phyloP scores from a whole-genome alignment of 2,113 vertebrate species.

The Cranoglanis bouderius region DNA sequence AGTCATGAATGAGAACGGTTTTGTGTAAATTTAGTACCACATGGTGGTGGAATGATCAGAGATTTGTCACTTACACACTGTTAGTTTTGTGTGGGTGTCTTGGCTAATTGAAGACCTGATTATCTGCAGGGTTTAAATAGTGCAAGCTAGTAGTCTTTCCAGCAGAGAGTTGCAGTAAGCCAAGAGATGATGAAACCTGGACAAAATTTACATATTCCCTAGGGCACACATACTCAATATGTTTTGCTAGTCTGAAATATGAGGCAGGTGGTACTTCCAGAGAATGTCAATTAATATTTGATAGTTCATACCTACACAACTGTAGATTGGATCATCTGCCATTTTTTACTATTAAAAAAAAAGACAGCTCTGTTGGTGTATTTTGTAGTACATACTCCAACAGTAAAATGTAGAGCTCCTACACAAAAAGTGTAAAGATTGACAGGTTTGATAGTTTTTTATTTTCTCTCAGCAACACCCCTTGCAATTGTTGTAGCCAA shows the following conservation, averaged over 20 bases:
- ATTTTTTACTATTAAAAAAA: background rate
- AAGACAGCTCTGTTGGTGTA: background rate
- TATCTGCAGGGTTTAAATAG: background rate
- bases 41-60: background rate
- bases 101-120: background rate
- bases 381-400: background rate
- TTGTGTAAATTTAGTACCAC: background rate
- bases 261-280: background rate
- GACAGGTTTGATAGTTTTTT: background rate
- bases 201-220: background rate
- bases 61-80: background rate
- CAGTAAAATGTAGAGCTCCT: background rate
- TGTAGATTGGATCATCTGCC: background rate
- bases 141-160: background rate
- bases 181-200: background rate
- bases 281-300: background rate
- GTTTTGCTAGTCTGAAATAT: background rate
- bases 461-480: too few species aligned
- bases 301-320: background rate
- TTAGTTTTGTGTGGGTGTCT: background rate
- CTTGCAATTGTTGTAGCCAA: background rate
- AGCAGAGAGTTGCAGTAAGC: background rate
- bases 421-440: background rate
- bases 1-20: background rate
- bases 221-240: background rate